Evolutionary conservation across 2,888 invertebrate genomes (phyloP).

Genomic region (Cheilosia soror): DNA sequence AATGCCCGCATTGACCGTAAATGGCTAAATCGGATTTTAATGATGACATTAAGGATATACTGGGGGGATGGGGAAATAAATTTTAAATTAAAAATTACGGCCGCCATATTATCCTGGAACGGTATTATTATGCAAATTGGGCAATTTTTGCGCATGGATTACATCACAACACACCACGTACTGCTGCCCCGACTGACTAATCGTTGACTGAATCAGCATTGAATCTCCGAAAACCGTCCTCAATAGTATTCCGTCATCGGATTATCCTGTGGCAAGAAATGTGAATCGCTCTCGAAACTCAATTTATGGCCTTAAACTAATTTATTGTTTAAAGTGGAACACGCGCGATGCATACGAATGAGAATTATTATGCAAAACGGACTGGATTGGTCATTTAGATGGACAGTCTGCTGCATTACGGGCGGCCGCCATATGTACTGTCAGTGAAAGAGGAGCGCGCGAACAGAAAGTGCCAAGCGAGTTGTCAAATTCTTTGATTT

Average conservation of each 20-base stretch:
- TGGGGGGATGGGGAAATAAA: slow-evolving; percentile 58
- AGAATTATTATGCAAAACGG: slow-evolving; percentile 43
- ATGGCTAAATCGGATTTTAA: slow-evolving; percentile 73
- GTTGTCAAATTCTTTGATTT: slow-evolving; percentile 71
- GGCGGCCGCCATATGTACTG: background rate
- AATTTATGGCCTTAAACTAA: slow-evolving; percentile 67
- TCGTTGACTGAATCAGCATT: slow-evolving; percentile 53
- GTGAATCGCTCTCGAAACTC: slow-evolving; percentile 36
- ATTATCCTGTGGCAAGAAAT: slow-evolving; percentile 27
- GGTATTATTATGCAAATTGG: slow-evolving; percentile 63
- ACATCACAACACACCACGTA: slow-evolving; percentile 27
- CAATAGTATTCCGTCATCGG: slow-evolving; percentile 26
- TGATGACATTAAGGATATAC: slow-evolving; percentile 73
- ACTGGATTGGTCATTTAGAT: slow-evolving; percentile 35
- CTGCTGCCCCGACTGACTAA: slow-evolving; percentile 46
- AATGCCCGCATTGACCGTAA: slow-evolving; percentile 58
- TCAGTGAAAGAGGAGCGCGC: background rate
- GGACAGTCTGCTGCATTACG: slow-evolving; percentile 21
- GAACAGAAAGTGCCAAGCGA: slow-evolving; percentile 57
- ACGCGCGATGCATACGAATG: slow-evolving; percentile 60
- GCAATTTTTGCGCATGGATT: background rate
- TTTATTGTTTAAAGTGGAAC: slow-evolving; percentile 67
- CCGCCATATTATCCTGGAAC: slow-evolving; percentile 56
- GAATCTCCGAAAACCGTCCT: slow-evolving; percentile 14
- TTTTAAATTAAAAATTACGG: slow-evolving; percentile 62